Evolutionary conservation across 2,888 invertebrate genomes (phyloP).

Genomic region (Drosophila limbata): DNA sequence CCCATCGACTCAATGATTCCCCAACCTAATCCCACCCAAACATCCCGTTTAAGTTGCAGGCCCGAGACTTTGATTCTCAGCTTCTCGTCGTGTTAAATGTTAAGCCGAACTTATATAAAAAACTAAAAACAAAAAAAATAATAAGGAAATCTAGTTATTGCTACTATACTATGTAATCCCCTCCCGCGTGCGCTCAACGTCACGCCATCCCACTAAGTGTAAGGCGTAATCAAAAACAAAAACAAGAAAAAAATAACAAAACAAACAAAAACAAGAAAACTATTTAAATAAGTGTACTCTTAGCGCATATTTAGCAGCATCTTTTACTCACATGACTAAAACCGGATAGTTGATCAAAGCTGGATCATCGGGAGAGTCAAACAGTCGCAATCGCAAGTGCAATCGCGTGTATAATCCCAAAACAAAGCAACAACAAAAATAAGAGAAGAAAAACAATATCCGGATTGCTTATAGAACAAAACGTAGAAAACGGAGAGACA

Average conservation of each 20-base stretch:
- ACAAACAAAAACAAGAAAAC: slow-evolving; percentile 42
- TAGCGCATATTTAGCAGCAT: slow-evolving; percentile 80
- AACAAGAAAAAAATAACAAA: slow-evolving; percentile 18
- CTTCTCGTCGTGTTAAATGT: slow-evolving; percentile 79
- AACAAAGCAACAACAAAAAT: background rate
- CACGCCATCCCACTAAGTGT: slow-evolving; percentile 59
- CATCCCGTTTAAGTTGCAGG: slow-evolving; percentile 50
- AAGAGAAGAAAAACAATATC: slow-evolving; percentile 17
- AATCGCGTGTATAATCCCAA: slow-evolving; percentile 54
- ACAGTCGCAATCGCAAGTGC: slow-evolving; percentile 15
- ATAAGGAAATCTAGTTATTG: slow-evolving; percentile 69
- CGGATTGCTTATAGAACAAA: slow-evolving; percentile 70
- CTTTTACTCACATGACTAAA: slow-evolving; percentile 78
- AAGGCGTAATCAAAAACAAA: slow-evolving; percentile 54
- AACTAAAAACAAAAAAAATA: slow-evolving; percentile 32
- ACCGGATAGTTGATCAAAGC: slow-evolving; percentile 51
- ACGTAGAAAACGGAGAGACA: slow-evolving; percentile 66
- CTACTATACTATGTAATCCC: slow-evolving; percentile 70
- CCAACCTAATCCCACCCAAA: slow-evolving; percentile 1
- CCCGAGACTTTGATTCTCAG: slow-evolving; percentile 60
- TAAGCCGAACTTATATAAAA: slow-evolving; percentile 66
- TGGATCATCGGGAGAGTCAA: slow-evolving; percentile 33
- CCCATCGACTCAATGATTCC: background rate
- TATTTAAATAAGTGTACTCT: slow-evolving; percentile 76
- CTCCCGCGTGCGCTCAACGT: slow-evolving; percentile 30